Base-by-base conservation (phyloP, 2,113 vertebrate species). In the Mastomys natalensis region DNA sequence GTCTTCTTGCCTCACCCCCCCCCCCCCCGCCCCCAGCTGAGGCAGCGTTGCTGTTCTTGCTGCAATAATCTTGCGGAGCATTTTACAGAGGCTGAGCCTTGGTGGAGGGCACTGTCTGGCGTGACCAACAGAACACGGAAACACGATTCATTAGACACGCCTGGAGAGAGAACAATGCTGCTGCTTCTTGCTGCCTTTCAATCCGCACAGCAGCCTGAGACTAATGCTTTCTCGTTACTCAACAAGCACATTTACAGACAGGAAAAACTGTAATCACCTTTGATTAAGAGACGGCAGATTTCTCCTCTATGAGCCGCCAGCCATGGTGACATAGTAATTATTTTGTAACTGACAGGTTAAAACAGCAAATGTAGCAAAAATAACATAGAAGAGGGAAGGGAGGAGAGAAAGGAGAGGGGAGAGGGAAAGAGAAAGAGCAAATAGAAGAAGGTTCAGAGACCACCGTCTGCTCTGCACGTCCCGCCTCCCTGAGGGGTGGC, bases 81-180 rank as follows among this genome's bases (percentile, higher is more conserved):
- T 97, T 97, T 97, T 94, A 15, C 94, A 97, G 98, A 96, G 98
- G 95, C 88, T 94, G 68, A 97, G 98, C 94, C 86, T 96, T 92
- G 93, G 98, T 97, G 82, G 9, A 96, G 97, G 97, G 97, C 97
- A 89, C 97, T 97, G 92, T 8, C 81, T 72, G 9, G 97, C 95
- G 4, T 93, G 97, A 98, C 98, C 85, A 3, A 93, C 94, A 97
- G 98, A 98, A 98, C 97, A 73, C 7, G 87, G 98, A 93, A 98
- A 96, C 97, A 95, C 77, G 64, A 97, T 90, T 89, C 97, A 97
- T 97, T 97, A 96, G 98, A 96, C 97, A 93, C 55, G 98, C 96
- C 96, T 95, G 89, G 94, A 95, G 98, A 74, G 97, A 0, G 31
- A 93, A 96, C 98, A 95, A 92, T 60, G 92, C 93, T 92, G 86